Conservation (phyloP, 2,888 invertebrate species). For the Cosmia pyralina region DNA sequence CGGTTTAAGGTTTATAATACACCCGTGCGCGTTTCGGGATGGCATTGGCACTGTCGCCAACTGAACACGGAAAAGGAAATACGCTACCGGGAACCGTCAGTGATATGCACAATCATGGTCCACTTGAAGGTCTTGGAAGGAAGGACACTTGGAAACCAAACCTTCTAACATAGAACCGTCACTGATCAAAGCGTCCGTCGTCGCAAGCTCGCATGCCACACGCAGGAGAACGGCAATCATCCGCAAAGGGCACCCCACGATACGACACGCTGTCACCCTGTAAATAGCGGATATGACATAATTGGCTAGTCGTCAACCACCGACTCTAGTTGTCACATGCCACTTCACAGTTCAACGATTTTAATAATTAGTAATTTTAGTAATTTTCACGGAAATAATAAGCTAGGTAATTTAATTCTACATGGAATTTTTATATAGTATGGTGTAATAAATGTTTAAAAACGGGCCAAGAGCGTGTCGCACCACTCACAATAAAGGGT, state of each 20-base stretch:
- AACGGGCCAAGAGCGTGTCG: too few species aligned
- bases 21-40: too few species aligned
- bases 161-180: not conserved
- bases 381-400: constrained; percentile 12
- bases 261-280: constrained; percentile 38
- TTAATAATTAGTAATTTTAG: too few species aligned
- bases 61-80: too few species aligned
- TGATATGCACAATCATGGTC: too few species aligned
- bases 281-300: constrained; percentile 49
- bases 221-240: constrained; percentile 47
- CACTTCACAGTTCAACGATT: constrained; percentile 47
- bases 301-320: constrained; percentile 45
- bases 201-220: constrained; percentile 33
- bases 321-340: constrained; percentile 35
- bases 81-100: too few species aligned
- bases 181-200: constrained; percentile 11
- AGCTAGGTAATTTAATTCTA: not conserved
- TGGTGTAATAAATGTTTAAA: not conserved
- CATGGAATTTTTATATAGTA: not conserved
- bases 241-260: constrained; percentile 34
- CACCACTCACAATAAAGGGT: too few species aligned
- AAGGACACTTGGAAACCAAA: too few species aligned
- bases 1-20: too few species aligned
- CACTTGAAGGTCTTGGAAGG: too few species aligned
- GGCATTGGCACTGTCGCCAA: too few species aligned